Conservation (phyloP, 2,797 vertebrate species). For the Tokudaia tokunoshimensis region DNA sequence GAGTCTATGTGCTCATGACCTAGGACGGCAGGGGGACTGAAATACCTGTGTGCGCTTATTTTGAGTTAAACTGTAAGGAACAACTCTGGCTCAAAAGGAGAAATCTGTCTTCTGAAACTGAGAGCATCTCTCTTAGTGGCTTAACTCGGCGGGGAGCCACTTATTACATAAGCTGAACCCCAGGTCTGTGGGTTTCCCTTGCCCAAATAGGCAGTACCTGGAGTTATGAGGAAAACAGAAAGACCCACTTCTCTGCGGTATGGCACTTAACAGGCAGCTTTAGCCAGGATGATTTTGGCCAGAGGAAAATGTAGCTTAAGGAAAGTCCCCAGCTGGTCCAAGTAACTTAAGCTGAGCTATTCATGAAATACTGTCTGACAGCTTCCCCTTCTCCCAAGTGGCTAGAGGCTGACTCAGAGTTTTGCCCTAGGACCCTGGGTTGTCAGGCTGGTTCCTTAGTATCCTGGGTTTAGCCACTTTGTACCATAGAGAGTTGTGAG, state of each 20-base stretch:
- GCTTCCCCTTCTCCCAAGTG: background rate
- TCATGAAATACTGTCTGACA: conserved; percentile 81
- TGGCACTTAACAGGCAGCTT: conserved; percentile 84
- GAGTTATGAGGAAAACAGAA: conserved; percentile 88
- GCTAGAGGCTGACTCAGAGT: conserved; percentile 47
- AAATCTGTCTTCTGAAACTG: conserved; percentile 76
- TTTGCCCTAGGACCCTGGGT: conserved; percentile 43
- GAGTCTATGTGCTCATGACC: conserved; percentile 63
- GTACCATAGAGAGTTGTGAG: background rate
- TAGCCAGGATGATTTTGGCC: conserved; percentile 83
- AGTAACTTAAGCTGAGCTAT: conserved; percentile 75
- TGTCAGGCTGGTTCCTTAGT: background rate
- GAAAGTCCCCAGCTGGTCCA: conserved; percentile 84
- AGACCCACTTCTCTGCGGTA: conserved; percentile 82
- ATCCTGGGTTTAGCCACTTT: conserved; percentile 2
- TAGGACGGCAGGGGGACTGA: conserved; percentile 80
- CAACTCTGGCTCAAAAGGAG: conserved; percentile 75
- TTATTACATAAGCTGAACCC: conserved; percentile 84
- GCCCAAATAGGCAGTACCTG: conserved; percentile 81
- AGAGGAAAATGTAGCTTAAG: conserved; percentile 86
- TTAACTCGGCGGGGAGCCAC: conserved; percentile 84
- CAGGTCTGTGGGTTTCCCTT: conserved; percentile 83
- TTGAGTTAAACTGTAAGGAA: conserved; percentile 79
- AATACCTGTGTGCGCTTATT: conserved; percentile 74
- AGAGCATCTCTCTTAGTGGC: conserved; percentile 83